Evolutionary conservation across 2,113 vertebrate species (phyloP), one percentile per base, ranked within the genome.

Genomic region (Pitta sordida): DNA sequence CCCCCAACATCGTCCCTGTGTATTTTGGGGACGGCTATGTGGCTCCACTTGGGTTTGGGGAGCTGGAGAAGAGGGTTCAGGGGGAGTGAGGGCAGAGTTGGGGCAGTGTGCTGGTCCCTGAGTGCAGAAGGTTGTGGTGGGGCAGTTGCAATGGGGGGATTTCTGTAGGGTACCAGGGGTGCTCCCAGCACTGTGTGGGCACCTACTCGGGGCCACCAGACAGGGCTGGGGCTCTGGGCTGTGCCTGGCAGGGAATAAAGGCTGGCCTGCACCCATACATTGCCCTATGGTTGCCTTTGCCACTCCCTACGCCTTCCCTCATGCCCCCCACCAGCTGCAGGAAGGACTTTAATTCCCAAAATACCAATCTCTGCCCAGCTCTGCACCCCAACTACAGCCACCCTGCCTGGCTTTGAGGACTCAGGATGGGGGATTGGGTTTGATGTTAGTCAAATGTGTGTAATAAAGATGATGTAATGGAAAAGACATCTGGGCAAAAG

Each of bases 391-490:
- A 3, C 56, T n/a, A 10, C 36, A 60, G 82, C 85, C 43, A 27
- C 58, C 73, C 73, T 43, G 75, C 65, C 63, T 32, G 80, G 58
- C 83, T 60, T 51, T 30, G 84, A 89, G 81, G 68, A 71, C 69
- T 46, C 27, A 4, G 41, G 64, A 64, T 77, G n/a, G 65, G n/a
- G 76, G 51, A 80, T 1, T 3, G 6, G 88, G 56, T 48, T 89
- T 51, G 65, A 75, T 79, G 81, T 89, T 64, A 85, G 49, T 71
- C 63, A 56, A 90, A 78, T 89, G 24, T 2, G 43, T 60, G 69
- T 92, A 95, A 96, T 95, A 95, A 96, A 96, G 83, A 27, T 24
- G 24, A 79, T 60, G 87, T 89, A 43, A 85, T 64, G 87, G 78
- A 89, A 92, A 75, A n/a, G 5, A 36, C 0, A 0, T 17, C 48